Conservation (phyloP, 2,113 vertebrate genomes). For the Piprites chloris region DNA sequence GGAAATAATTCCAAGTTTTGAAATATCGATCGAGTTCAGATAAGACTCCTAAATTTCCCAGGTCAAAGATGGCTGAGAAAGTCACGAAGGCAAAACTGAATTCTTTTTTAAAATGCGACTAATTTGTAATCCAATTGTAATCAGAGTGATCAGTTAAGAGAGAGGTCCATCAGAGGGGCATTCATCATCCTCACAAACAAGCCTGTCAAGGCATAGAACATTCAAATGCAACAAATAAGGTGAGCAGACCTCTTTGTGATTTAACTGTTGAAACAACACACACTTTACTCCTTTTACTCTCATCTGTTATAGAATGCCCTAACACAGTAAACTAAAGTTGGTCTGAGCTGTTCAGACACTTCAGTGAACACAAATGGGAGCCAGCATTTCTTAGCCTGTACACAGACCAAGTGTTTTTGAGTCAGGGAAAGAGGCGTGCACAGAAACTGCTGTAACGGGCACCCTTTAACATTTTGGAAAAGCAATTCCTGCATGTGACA, state of each 20-base stretch:
- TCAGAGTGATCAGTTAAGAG: not conserved
- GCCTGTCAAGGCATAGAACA: not conserved
- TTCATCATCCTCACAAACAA: not conserved
- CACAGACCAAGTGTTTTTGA: not conserved
- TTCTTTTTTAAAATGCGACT: not conserved
- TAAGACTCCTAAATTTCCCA: not conserved
- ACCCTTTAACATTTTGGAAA: not conserved
- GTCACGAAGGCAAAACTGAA: not conserved
- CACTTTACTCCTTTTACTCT: not conserved
- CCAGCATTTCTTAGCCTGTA: not conserved
- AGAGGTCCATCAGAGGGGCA: not conserved
- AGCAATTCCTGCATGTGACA: not conserved
- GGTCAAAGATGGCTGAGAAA: not conserved
- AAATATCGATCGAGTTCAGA: not conserved
- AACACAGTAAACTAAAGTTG: not conserved
- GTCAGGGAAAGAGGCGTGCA: not conserved
- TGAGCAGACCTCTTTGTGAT: not conserved
- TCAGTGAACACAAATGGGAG: not conserved
- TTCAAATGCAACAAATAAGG: not conserved
- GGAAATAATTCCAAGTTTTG: not conserved
- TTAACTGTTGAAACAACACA: not conserved
- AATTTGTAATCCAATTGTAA: not conserved
- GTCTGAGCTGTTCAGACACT: not conserved
- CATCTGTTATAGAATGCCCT: not conserved
- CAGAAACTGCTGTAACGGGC: not conserved